Conservation (phyloP, 2,888 invertebrate genomes). For the Andrena flavipes region DNA sequence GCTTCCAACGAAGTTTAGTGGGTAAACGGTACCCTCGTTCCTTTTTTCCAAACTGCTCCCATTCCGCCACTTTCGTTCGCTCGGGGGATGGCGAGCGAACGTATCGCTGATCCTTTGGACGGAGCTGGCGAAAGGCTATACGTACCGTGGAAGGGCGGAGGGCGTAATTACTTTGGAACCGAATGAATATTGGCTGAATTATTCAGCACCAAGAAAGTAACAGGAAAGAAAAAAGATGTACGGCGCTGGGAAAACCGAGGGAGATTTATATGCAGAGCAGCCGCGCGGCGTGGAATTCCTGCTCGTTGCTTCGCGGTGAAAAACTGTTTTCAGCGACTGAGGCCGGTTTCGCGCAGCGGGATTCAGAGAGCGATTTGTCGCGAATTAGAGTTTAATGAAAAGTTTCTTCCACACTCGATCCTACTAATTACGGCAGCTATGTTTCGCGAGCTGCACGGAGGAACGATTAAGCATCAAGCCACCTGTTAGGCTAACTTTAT, state of each 20-base stretch:
- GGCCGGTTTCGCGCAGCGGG: background rate
- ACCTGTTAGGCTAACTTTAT: background rate
- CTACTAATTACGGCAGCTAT: constrained; percentile 3
- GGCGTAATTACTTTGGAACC: background rate
- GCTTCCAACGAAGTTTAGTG: background rate
- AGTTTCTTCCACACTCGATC: background rate
- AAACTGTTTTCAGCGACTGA: background rate
- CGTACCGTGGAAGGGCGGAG: background rate
- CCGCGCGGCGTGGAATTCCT: background rate
- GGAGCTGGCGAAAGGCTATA: background rate
- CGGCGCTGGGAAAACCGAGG: background rate
- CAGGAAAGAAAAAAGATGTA: background rate
- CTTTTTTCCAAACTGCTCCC: background rate
- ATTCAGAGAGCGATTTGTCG: constrained; percentile 25
- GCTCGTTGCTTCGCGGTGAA: background rate
- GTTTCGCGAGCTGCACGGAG: background rate
- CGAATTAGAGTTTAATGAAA: constrained; percentile 15
- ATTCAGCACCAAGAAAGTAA: background rate
- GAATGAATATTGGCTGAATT: background rate
- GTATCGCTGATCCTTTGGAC: background rate
- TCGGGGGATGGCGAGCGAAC: background rate
- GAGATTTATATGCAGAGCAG: background rate
- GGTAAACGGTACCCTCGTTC: background rate
- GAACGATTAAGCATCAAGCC: background rate
- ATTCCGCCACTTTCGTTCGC: background rate